phyloP scores from a whole-genome alignment of 2,888 invertebrate genomes.

The Ectemnius lituratus region DNA sequence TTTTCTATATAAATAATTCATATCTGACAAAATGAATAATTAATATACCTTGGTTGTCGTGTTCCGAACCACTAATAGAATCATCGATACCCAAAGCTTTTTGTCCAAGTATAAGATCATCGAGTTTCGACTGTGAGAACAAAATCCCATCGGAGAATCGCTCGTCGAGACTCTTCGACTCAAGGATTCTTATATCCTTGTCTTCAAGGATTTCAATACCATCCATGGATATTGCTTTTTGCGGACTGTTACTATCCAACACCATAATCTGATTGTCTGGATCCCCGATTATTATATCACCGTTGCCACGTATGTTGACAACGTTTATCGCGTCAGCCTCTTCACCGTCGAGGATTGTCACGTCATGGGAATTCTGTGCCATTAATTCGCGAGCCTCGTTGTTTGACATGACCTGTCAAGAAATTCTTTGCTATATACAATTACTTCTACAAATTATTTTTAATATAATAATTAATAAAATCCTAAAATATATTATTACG shows the following conservation, averaged over 20 bases:
- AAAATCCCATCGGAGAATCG: conserved; percentile 67
- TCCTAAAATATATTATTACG: too few species aligned
- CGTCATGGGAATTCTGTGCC: conserved; percentile 75
- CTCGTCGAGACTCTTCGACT: conserved; percentile 68
- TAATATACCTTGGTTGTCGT: conserved; percentile 55
- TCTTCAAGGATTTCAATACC: conserved; percentile 71
- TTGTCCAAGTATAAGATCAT: conserved; percentile 68
- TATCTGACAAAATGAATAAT: too few species aligned
- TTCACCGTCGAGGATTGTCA: conserved; percentile 73
- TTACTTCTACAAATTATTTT: too few species aligned
- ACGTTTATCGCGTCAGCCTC: conserved; percentile 72
- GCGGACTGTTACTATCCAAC: conserved; percentile 64
- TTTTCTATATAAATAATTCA: not conserved
- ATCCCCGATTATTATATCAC: conserved; percentile 57
- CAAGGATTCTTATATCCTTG: conserved; percentile 71
- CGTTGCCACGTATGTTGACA: conserved; percentile 60
- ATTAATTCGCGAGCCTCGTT: conserved; percentile 76
- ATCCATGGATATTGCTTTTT: conserved; percentile 59
- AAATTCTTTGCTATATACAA: too few species aligned
- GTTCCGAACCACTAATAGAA: conserved; percentile 39
- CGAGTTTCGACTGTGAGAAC: conserved; percentile 72
- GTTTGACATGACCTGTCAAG: conserved; percentile 72
- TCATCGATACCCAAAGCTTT: conserved; percentile 61
- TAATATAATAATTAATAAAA: too few species aligned
- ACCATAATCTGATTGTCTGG: conserved; percentile 70